A percentile compares a stretch with the other conserved stretches of the same genome.
Evolutionary conservation across 2,797 vertebrate species (phyloP).

Genomic region (Moxostoma hubbsi): DNA sequence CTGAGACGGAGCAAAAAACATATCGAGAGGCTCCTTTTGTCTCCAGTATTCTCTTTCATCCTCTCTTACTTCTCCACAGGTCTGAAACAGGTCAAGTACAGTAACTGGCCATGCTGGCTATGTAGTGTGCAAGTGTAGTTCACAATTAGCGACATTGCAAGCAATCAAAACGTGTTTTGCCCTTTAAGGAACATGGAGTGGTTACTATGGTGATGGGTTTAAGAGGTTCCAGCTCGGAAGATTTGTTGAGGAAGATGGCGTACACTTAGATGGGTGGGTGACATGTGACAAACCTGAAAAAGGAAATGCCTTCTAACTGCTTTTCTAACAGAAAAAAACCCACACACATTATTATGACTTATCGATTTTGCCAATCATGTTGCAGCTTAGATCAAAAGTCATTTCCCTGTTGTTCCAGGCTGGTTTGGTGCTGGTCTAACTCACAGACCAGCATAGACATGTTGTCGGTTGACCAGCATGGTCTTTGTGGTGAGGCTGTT

Average conservation of each 20-base stretch:
- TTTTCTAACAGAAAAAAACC: too few species aligned
- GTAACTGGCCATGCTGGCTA: neutral
- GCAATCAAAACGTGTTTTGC: neutral
- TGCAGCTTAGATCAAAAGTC: too few species aligned
- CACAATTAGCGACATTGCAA: constrained; percentile 1
- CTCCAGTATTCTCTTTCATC: neutral
- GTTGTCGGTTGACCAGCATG: too few species aligned
- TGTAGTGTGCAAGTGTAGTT: neutral
- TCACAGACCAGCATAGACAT: too few species aligned
- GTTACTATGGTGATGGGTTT: constrained; percentile 16
- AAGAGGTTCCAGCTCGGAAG: neutral
- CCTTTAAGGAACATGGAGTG: constrained; percentile 1
- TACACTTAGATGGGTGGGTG: neutral
- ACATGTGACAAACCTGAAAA: neutral
- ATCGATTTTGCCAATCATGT: too few species aligned
- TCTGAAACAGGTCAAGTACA: neutral
- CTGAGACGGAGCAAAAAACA: constrained; percentile 35
- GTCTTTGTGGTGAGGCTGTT: too few species aligned
- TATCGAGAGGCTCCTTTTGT: neutral
- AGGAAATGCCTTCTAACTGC: too few species aligned
- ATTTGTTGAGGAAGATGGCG: neutral
- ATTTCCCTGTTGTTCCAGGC: too few species aligned
- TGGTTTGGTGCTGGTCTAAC: too few species aligned
- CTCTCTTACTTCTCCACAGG: neutral
- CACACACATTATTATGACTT: too few species aligned